Evolutionary conservation across 1,140 invertebrate genomes (phyloP), one percentile per base, ranked within the genome.

Genomic region (Monomorium pharaonis): DNA sequence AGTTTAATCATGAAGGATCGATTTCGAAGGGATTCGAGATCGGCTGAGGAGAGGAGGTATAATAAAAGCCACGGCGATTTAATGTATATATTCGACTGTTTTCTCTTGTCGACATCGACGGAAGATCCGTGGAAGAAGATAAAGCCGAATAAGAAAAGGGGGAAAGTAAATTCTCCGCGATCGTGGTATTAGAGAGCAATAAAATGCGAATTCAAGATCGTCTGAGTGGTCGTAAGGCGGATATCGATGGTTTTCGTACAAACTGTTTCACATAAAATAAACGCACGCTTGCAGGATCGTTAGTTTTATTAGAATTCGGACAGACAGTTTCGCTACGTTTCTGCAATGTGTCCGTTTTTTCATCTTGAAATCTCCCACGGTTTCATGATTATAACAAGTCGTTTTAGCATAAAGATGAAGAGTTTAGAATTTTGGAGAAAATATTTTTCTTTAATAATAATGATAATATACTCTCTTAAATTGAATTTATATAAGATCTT

Each of bases 1-100:
- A 77, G 30, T 84, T 77, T 58, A 84, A 75, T 84, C 56, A 44
- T 21, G 44, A 44, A 49, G 44, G 81, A 89, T 89, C 86, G 47
- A 89, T 89, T 86, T 88, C 63, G 37, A 47, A 80, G 72, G 21
- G 70, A 67, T 83, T 85, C 70, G 47, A 85, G 60, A 89, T 89
- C 62, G 44, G 84, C 70, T 56, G 51, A 37, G 54, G 88, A 83
- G 81, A 78, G 78, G n/a, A 85, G 44, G 72, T 21, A 85, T 67
- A 83, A 89, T 89, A 89, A 86, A 89, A 86, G 30, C 62, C 30
- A 58, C 30, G 47, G 56, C 58, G 30, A 27, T 67, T 72, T 83
- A 83, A 75, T 86, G 65, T 76, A 58, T 70, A 84, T 54, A 47
- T 42, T 16, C 6, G 51, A 83, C 33, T 72, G 70, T 88, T 89